These are phyloP conservation scores for Eucidaris tribuloides DNA, from an alignment of 35 echinoderm and acorn worm species.

Conservation along the genomic window DNA sequence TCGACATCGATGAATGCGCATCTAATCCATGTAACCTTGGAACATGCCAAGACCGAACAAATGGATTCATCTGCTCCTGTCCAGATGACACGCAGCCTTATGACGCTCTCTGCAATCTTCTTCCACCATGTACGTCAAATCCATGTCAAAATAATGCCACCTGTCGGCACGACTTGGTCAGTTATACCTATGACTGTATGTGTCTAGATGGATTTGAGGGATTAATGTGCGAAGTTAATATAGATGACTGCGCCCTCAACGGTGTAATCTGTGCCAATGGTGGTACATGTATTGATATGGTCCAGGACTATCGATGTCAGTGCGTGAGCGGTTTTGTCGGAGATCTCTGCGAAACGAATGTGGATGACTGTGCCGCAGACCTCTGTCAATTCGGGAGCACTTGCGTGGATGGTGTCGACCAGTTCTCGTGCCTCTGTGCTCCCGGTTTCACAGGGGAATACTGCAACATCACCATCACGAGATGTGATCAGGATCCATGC, in stretches of 20 bases:
- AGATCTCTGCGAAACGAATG: conserved; percentile 46
- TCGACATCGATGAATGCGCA: conserved; percentile 58
- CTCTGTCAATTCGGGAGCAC: conserved; percentile 29
- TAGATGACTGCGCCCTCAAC: conserved; percentile 47
- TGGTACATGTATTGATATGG: conserved; percentile 67
- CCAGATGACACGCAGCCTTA: conserved; percentile 13
- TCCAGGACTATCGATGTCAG: conserved; percentile 32
- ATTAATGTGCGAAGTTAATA: conserved; percentile 57
- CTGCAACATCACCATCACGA: conserved; percentile 41
- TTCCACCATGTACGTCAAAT: conserved; percentile 28
- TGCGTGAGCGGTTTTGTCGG: conserved; percentile 47
- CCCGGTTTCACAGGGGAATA: conserved; percentile 29
- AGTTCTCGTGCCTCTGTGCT: conserved; percentile 11
- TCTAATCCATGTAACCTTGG: conserved; percentile 59
- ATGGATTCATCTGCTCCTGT: conserved; percentile 34
- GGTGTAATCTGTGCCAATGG: conserved; percentile 35
- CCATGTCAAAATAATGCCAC: conserved; percentile 67
- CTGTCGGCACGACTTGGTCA: conserved; percentile 33
- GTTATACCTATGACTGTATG: conserved; percentile 44
- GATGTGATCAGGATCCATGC: conserved; percentile 41
- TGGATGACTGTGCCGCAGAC: conserved; percentile 37
- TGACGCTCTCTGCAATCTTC: conserved; percentile 20
- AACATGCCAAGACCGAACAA: conserved; percentile 28
- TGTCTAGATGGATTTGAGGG: conserved; percentile 60
- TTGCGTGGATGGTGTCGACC: conserved; percentile 31